A percentile compares a stretch with the other conserved stretches of the same genome.
Conservation (phyloP, 2,888 invertebrate species). For the Aphrophora alni region DNA sequence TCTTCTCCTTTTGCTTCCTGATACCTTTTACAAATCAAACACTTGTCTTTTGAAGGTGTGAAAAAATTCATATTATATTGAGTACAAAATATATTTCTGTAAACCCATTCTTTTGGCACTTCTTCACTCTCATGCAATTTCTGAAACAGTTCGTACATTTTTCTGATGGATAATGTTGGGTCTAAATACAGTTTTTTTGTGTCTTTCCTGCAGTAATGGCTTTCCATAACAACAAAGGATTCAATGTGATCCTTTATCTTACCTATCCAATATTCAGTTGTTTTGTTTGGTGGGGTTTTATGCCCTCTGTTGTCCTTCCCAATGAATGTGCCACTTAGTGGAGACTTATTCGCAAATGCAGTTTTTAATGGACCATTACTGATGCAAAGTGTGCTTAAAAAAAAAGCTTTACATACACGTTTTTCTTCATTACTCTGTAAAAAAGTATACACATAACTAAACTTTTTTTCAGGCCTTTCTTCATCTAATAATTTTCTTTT, state of each 20-base stretch:
- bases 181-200: slow-evolving; percentile 21
- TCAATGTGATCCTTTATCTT: slow-evolving; percentile 16
- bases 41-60: slow-evolving; percentile 20
- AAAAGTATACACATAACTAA: slow-evolving; percentile 15
- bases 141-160: slow-evolving; percentile 21
- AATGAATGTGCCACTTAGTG: neutral
- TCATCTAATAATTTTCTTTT: slow-evolving; percentile 13
- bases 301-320: slow-evolving; percentile 22
- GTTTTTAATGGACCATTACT: slow-evolving; percentile 32
- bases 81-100: slow-evolving; percentile 23
- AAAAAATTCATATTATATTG: slow-evolving; percentile 22
- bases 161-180: neutral
- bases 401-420: slow-evolving; percentile 24
- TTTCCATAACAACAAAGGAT: slow-evolving; percentile 14
- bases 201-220: slow-evolving; percentile 16
- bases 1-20: neutral
- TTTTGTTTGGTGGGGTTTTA: slow-evolving; percentile 22
- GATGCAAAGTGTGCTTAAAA: slow-evolving; percentile 22
- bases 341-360: slow-evolving; percentile 6
- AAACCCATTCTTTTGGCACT: neutral
- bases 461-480: slow-evolving; percentile 12
- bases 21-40: slow-evolving; percentile 19
- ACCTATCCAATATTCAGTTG: neutral
- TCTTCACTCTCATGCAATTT: neutral
- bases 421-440: slow-evolving; percentile 14